Base-by-base conservation (phyloP, 2,888 invertebrate species). In the Didymodactylos carnosus region DNA sequence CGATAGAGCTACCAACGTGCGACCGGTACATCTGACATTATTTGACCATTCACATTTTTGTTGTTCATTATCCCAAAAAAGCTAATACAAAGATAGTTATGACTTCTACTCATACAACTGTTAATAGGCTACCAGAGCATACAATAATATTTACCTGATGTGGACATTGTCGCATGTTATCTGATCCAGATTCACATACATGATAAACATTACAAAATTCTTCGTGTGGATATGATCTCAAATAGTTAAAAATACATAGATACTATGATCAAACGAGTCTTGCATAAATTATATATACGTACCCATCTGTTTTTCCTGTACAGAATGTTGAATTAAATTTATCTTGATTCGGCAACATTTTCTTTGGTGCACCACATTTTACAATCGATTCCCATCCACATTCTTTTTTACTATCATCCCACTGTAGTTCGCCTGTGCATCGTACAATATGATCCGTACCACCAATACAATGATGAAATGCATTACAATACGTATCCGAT, bases 191-290 rank as follows among this genome's bases (percentile, higher is more conserved):
- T 51, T 72, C 72, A 35, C 75, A 75, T 49, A 72, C 69, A 70
- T 75, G 75, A 35, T 72, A 75, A 10, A 75, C 75, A 72, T 75
- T 75, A 70, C 75, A 75, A 51, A 72, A 75, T 35, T 72, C 72
- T 41, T 69, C 69, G 62, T 75, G 46, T 39, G 75, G 41, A 41
- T 75, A 75, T n/a, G 72, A 69, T 46, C 70, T 41, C n/a, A n/a
- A 43, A 40, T 35, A 8, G n/a, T 53, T 27, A 27, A 53, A 53
- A 53, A 53, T 3, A 27, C 13, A 53, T 53, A 27, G 25, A 27
- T 23, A 29, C n/a, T 69, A 2, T 29, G 11, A 2, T 4, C 46
- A 49, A 49, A 23, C 1, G 16, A 11, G 25, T 49, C 23, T 23
- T 23, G 49, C n/a, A 16, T 23, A 23, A 16, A 6, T 41, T 41